Evolutionary conservation across 2,113 vertebrate species (phyloP).

Genomic region (Elephantulus edwardii): DNA sequence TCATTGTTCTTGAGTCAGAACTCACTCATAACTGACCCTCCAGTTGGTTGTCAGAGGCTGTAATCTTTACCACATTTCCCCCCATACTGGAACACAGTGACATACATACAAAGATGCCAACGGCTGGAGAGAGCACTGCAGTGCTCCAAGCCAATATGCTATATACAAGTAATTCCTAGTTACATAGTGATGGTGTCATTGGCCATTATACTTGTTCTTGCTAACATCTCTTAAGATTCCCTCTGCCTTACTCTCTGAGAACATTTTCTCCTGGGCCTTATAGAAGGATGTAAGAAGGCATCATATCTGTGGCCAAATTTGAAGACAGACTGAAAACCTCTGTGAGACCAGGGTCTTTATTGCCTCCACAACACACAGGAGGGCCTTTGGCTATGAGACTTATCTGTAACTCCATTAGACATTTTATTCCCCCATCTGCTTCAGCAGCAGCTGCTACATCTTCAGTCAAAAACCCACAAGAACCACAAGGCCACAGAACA

Average conservation of each 20-base stretch:
- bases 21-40: too few relatives aligned
- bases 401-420: accelerated
- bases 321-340: neutral
- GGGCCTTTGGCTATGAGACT: neutral
- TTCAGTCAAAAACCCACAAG: neutral
- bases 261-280: neutral
- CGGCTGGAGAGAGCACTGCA: too few relatives aligned
- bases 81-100: neutral
- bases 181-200: neutral
- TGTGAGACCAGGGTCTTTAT: too few relatives aligned
- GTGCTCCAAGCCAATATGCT: neutral
- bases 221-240: neutral
- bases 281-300: neutral
- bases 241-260: neutral
- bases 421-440: neutral
- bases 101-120: neutral
- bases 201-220: neutral
- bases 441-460: neutral
- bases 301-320: neutral
- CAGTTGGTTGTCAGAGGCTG: too few relatives aligned
- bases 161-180: neutral
- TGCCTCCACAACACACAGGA: neutral
- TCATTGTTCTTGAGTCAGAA: too few relatives aligned
- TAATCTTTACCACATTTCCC: accelerated
- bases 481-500: neutral